A percentile compares a stretch with the other conserved stretches of the same genome.
phyloP scores from a whole-genome alignment of 1,140 invertebrate genomes.

The Ooceraea biroi region DNA sequence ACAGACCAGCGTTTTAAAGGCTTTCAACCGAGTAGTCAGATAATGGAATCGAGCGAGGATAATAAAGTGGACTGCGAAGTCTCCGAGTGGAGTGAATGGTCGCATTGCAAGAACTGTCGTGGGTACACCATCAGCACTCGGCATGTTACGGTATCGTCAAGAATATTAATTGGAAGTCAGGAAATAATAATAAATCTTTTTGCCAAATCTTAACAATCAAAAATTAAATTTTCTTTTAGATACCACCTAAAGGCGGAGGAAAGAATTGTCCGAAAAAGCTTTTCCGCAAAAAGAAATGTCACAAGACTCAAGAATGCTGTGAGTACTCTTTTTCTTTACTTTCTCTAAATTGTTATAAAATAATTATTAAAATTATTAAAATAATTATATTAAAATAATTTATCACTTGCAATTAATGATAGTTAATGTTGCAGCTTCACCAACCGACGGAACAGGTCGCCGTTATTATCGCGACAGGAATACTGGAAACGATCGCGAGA shows the following conservation, averaged over 20 bases:
- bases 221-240: slow-evolving; percentile 28
- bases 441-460: slow-evolving; percentile 67
- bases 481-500: slow-evolving; percentile 55
- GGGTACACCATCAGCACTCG: slow-evolving; percentile 85
- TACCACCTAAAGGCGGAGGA: slow-evolving; percentile 81
- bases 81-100: slow-evolving; percentile 88
- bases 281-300: slow-evolving; percentile 86
- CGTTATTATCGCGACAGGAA: slow-evolving; percentile 61
- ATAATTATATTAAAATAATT: no score
- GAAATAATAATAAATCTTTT: no score
- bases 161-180: not conserved
- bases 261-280: slow-evolving; percentile 89
- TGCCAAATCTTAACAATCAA: not conserved
- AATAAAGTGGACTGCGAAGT: slow-evolving; percentile 87
- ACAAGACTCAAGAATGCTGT: slow-evolving; percentile 82
- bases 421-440: slow-evolving; percentile 67
- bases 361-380: slow-evolving; percentile 26
- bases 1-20: slow-evolving; percentile 77
- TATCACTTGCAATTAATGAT: slow-evolving; percentile 16
- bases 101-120: slow-evolving; percentile 89
- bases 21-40: slow-evolving; percentile 79
- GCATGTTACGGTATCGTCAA: slow-evolving; percentile 81
- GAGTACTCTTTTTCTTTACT: slow-evolving; percentile 66
- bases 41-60: slow-evolving; percentile 73
- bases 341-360: slow-evolving; percentile 8